Percentiles rank a stretch among this genome's conserved stretches.
Evolutionary conservation across 2,113 vertebrate genomes (phyloP).

Genomic region (Pachypanchax playfairii): DNA sequence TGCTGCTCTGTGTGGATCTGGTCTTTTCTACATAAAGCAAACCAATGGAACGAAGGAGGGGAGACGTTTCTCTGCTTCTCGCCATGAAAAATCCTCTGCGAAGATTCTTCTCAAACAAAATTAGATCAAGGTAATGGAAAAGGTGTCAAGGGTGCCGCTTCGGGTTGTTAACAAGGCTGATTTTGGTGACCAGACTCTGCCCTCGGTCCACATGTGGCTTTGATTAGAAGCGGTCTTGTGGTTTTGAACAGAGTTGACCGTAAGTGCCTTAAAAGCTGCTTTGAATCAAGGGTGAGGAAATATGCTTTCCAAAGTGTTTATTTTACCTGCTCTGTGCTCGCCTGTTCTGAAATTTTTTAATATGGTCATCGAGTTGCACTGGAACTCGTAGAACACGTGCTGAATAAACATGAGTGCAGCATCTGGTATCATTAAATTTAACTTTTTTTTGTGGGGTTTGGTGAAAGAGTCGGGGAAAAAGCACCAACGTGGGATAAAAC

Average conservation of each 20-base stretch:
- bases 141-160: slow-evolving; percentile 52
- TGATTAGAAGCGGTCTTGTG: slow-evolving; percentile 51
- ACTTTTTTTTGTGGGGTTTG: slow-evolving; percentile 5
- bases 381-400: slow-evolving; percentile 31
- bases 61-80: not conserved
- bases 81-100: slow-evolving; percentile 55
- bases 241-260: slow-evolving; percentile 47
- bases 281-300: slow-evolving; percentile 59
- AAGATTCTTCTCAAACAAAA: slow-evolving; percentile 53
- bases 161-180: slow-evolving; percentile 53
- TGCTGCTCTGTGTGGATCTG: slow-evolving; percentile 33
- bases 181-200: slow-evolving; percentile 57
- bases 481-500: slow-evolving; percentile 22
- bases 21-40: slow-evolving; percentile 36
- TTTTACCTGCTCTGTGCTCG: slow-evolving; percentile 32
- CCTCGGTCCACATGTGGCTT: slow-evolving; percentile 59
- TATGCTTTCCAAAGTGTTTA: slow-evolving; percentile 48
- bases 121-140: slow-evolving; percentile 56
- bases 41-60: slow-evolving; percentile 25
- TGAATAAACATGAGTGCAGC: slow-evolving; percentile 28
- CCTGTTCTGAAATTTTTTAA: slow-evolving; percentile 36
- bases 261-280: slow-evolving; percentile 53
- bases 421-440: slow-evolving; percentile 59
- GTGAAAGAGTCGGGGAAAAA: slow-evolving; percentile 35
- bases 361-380: slow-evolving; percentile 31